Percentiles rank a stretch among this genome's conserved stretches.
Conservation (phyloP, 2,113 vertebrate species). For the Calyptomena viridis region DNA sequence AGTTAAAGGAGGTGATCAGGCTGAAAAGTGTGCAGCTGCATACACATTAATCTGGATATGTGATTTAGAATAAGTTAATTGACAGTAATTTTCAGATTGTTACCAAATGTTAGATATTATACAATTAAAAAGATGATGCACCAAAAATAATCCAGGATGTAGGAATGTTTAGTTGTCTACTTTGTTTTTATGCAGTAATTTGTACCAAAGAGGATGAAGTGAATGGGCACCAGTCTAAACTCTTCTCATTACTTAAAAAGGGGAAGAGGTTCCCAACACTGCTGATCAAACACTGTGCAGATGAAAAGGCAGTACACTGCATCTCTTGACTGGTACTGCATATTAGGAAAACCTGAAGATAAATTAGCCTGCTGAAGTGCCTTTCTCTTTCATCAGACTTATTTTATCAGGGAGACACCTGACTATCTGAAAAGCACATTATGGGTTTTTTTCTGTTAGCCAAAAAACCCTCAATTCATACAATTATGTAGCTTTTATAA, state of each 20-base stretch:
- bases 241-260: not conserved
- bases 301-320: not conserved
- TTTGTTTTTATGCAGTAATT: not conserved
- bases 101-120: not conserved
- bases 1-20: not conserved
- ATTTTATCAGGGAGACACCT: conserved; percentile 44
- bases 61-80: not conserved
- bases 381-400: conserved; percentile 59
- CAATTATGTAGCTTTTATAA: conserved; percentile 32
- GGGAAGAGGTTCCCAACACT: not conserved
- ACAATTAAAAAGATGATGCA: not conserved
- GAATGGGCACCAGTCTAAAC: not conserved
- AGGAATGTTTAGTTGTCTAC: not conserved
- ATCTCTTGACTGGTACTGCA: not conserved
- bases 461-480: not conserved
- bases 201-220: conserved; percentile 33
- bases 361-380: conserved; percentile 69
- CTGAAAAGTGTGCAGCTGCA: not conserved
- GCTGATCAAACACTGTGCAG: not conserved
- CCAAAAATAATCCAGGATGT: not conserved
- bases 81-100: not conserved
- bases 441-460: conserved; percentile 53
- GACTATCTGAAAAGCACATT: conserved; percentile 33
- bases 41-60: not conserved
- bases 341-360: not conserved